Evolutionary conservation across 2,888 invertebrate genomes (phyloP), one percentile per base, ranked within the genome.

Genomic region (Papilio demoleus): DNA sequence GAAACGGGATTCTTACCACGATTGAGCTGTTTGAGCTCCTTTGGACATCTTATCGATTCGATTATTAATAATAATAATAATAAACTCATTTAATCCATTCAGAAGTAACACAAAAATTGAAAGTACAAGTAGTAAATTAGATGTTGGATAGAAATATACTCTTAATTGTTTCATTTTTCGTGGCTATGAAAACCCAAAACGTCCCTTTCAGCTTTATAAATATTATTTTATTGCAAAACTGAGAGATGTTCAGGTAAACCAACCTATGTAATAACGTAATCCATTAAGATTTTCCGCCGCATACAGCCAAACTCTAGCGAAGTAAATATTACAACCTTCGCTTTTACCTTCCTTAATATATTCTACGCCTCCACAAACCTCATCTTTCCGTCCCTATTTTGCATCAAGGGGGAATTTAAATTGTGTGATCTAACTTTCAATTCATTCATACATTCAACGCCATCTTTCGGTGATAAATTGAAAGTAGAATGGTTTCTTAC

Each of bases 361-460:
- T 90, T 90, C 90, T 79, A 77, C 77, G 73, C 80, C 82, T 87
- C 88, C 87, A 85, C 82, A 89, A 83, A 88, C 91, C 91, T 91
- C 91, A 91, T 90, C 92, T 89, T 90, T 89, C 84, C 85, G 79
- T 83, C 88, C 91, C 92, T 92, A 88, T 91, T 92, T 92, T 92
- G 91, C 92, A 92, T 92, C 88, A 90, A 88, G 90, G 90, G 90
- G 87, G 90, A 92, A 91, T 92, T 92, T 92, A 92, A 92, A 92
- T 92, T 91, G 90, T 91, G 90, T 92, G 92, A 92, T 92, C 91
- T 91, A 92, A 92, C 92, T 92, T 92, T 92, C 90, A 92, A 92
- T 92, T 92, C 92, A 92, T 92, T 92, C 92, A 92, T 92, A 91
- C 92, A 91, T 88, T 89, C 90, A 87, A 77, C 90, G 91, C 90